Evolutionary conservation across 2,888 invertebrate species (phyloP), one percentile per base, ranked within the genome.

Genomic region (Mycalesis mineus): DNA sequence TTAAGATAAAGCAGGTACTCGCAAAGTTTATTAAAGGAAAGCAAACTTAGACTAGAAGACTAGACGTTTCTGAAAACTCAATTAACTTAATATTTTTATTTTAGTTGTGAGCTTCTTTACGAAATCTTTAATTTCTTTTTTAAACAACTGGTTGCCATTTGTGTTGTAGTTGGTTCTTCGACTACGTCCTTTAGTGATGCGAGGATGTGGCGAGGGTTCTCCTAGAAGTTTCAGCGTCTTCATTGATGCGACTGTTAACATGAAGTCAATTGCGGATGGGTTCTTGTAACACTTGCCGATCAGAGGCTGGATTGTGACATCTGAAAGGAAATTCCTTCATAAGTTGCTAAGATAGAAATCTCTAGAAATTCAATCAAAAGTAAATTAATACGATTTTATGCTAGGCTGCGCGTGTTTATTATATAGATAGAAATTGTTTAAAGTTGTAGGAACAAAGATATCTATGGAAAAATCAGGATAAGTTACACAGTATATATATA

Each of bases 231-330:
- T 67, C 1, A 87, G 54, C 0, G 80, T 77, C 58, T 82, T 85
- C 64, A 84, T 58, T 0, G 75, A 78, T 1, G 84, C 85, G 2
- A 81, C 61, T 57, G 81, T 76, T 14, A 75, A 68, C 78, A 83
- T 79, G 54, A 85, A 86, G 41, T 73, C 60, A 1, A 84, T 61
- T 0, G 64, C 69, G 1, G 74, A 66, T 0, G 77, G 70, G 37
- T 80, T 80, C 6, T 65, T 61, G 61, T 72, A 82, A 60, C 87
- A 88, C 61, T 68, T 75, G n/a, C 64, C 64, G 13, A 65, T 62
- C 17, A 84, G 45, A 5, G 82, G 71, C 4, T 68, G 68, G 51
- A 87, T 75, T 7, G 86, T 82, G 0, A 87, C 84, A 65, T 86
- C 87, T 87, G 76, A 69, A 77, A 57, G 9, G 4, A 11, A 36